Evolutionary conservation across 2,113 vertebrate species (phyloP), one percentile per base, ranked within the genome.

Genomic region (Tetrao urogallus): DNA sequence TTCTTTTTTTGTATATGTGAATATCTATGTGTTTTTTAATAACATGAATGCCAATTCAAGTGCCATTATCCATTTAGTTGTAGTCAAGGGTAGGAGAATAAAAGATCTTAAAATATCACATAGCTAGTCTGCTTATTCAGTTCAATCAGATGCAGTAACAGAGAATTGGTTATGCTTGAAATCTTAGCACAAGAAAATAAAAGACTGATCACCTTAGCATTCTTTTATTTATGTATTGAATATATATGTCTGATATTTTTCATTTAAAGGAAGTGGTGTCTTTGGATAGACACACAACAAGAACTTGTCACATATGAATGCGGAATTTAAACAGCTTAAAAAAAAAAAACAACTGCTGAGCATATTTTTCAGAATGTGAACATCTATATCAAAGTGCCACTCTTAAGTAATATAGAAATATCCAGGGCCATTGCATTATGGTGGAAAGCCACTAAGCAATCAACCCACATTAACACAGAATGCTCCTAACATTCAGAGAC

Each of bases 401-500:
- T 20, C 61, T 80, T 57, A 61, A 32, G 6, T 58, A 30, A 65
- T 77, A 64, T 82, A 92, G 75, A 96, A 94, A 82, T 77, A 43
- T 38, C 22, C 52, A 82, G n/a, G 48, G 34, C 71, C 42, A 70
- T n/a, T 40, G 22, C 19, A 38, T 75, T 74, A 47, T 45, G 54
- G 15, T 87, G 58, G 64, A 93, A 96, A 81, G 42, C 74, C 77
- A 60, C 30, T 13, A 58, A 45, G 34, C 94, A 91, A 95, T 93
- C 60, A 84, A 52, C 65, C 19, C 63, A 56, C 71, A 78, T 85
- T 84, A 96, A 97, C n/a, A 47, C 14, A 64, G 45, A 74, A 25
- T 70, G 72, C 94, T 91, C 93, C 88, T 89, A 75, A 38, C 88
- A 67, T 90, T 97, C 78, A 84, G 72, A 92, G 64, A 57, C 20